Percentiles rank a stretch among this genome's conserved stretches.
These are phyloP conservation scores for Hydrozoanthus tunicans DNA, from an alignment of 64 coral and sea anemone genomes.

Conservation along the genomic window DNA sequence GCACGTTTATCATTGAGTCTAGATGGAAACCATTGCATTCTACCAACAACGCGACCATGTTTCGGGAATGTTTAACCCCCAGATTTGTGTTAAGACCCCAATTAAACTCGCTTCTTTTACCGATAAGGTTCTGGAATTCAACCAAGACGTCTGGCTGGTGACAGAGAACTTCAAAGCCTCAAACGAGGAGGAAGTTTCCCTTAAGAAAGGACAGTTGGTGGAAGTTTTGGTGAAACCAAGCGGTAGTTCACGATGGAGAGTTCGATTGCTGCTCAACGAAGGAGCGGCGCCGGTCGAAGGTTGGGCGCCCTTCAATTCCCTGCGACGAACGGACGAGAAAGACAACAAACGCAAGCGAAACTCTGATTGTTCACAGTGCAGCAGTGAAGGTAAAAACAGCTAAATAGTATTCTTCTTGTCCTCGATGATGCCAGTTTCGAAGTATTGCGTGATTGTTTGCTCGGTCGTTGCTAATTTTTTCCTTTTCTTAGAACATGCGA, in stretches of 20 bases:
- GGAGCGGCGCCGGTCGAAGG: constrained; percentile 76
- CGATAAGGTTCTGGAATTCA: constrained; percentile 72
- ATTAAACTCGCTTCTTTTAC: constrained; percentile 83
- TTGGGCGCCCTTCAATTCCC: constrained; percentile 84
- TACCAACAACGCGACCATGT: not conserved
- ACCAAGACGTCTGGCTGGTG: constrained; percentile 81
- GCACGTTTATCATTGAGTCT: not conserved
- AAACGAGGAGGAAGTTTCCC: constrained; percentile 91
- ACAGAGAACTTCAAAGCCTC: constrained; percentile 87
- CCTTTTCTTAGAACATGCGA: not conserved
- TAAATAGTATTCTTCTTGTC: not conserved
- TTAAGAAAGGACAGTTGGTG: constrained; percentile 92
- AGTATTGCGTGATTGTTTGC: not conserved
- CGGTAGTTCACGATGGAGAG: constrained; percentile 89
- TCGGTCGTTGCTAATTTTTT: not conserved
- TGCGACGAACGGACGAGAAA: constrained; percentile 70
- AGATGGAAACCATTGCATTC: constrained; percentile 11
- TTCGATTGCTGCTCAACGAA: constrained; percentile 82
- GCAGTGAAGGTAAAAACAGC: constrained; percentile 86
- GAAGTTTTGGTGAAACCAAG: constrained; percentile 93
- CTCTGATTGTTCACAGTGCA: constrained; percentile 93
- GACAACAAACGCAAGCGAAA: constrained; percentile 78
- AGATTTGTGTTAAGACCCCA: constrained; percentile 72
- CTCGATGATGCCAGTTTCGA: not conserved
- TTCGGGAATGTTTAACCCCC: constrained; percentile 52